Evolutionary conservation across 2,797 vertebrate genomes (phyloP), one percentile per base, ranked within the genome.

Genomic region (Sardinella longiceps): DNA sequence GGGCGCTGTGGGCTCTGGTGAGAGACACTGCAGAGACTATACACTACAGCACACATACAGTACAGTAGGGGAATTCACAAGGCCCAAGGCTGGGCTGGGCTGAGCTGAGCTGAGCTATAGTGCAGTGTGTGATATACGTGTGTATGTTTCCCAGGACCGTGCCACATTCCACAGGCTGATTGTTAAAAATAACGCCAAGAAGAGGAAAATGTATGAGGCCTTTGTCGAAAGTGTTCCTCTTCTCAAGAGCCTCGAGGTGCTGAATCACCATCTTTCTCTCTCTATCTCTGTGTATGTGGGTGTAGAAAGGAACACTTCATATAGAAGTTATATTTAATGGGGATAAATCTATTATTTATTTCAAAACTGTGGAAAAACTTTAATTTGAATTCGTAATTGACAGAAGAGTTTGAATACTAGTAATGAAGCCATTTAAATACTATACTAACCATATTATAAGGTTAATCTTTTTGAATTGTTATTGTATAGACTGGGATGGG

Each of bases 101-200:
- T 45, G 63, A 74, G 82, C 43, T 6, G 14, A 53, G 66, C 80
- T 45, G 63, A 74, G 82, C 43, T 6, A 80, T n/a, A 18, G 33
- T 56, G n/a, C 33, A 20, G 9, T 7, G 12, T 60, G 39, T 86
- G 43, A 48, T 23, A 10, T 80, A 48, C 46, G 5, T 9, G n/a
- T 45, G 45, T 80, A 2, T 45, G 4, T 63, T 66, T 81, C 93
- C 33, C 86, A 99, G 98, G 98, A 99, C 92, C 95, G 97, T 87
- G 95, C 96, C 86, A 99, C 97, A 0, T 99, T 98, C 92, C 97
- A 98, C 93, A 95, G 97, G 90, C 97, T 99, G 90, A 98, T 98
- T 85, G 91, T 99, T 90, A 98, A 95, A 92, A 99, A 98, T 90
- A 99, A 99, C 0, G 97, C 97, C 5, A 98, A 96, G 93, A 99